Conservation (phyloP, 2,888 invertebrate species). For the Caenorhabditis zanzibari region DNA sequence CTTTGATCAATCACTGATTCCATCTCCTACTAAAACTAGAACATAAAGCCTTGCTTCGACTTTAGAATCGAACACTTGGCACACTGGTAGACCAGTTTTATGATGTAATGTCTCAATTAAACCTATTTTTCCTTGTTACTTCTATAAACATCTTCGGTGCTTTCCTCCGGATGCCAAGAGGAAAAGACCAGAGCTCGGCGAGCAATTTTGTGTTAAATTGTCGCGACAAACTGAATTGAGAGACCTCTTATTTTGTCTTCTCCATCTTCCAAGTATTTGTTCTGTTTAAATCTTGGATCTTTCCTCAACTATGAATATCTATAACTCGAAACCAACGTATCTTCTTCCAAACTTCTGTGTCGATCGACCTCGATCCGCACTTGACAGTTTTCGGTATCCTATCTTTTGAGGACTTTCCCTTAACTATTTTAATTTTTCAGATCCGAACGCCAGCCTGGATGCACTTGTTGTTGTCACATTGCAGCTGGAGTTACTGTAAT, state of each 20-base stretch:
- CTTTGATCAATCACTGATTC: too few species aligned
- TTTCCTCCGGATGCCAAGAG: slow-evolving; percentile 28
- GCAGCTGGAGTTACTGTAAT: slow-evolving; percentile 70
- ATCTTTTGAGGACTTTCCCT: background rate
- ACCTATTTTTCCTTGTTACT: slow-evolving; percentile 17
- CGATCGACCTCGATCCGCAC: slow-evolving; percentile 33
- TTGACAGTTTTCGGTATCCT: slow-evolving; percentile 33
- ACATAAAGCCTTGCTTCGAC: background rate
- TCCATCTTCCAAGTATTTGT: slow-evolving; percentile 5
- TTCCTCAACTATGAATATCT: slow-evolving; percentile 24
- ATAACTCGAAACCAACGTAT: slow-evolving; percentile 38
- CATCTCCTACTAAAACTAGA: too few species aligned
- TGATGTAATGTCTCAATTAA: slow-evolving; percentile 19
- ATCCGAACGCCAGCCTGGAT: slow-evolving; percentile 70
- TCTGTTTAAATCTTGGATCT: background rate
- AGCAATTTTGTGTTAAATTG: slow-evolving; percentile 52
- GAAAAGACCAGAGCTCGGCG: slow-evolving; percentile 42
- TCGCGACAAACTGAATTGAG: slow-evolving; percentile 46
- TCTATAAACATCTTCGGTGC: slow-evolving; percentile 24
- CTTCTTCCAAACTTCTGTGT: slow-evolving; percentile 37
- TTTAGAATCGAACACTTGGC: background rate
- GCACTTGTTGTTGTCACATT: slow-evolving; percentile 72
- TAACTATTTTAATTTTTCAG: slow-evolving; percentile 34
- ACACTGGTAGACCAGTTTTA: slow-evolving; percentile 10
- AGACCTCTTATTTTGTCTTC: slow-evolving; percentile 36